A percentile compares a stretch with the other conserved stretches of the same genome.
Evolutionary conservation across 1,140 invertebrate genomes (phyloP).

Genomic region (Thaumatotibia leucotreta): DNA sequence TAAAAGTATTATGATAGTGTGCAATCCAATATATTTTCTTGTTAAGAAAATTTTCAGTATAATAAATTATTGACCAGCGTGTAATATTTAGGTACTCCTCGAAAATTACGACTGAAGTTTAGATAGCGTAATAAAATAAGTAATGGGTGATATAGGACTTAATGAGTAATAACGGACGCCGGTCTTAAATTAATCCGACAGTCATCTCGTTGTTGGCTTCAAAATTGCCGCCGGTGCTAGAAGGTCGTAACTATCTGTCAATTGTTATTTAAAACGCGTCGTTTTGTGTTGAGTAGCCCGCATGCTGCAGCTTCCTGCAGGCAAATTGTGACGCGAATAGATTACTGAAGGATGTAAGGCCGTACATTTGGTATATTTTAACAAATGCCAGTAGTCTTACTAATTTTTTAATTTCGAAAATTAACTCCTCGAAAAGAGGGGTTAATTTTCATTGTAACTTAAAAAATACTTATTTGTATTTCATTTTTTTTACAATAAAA

Average conservation of each 20-base stretch:
- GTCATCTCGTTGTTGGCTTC: slow-evolving; percentile 1
- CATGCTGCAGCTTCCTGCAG: neutral
- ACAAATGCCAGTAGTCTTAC: too few species aligned
- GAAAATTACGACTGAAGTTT: neutral
- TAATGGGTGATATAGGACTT: neutral
- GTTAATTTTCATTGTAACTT: too few species aligned
- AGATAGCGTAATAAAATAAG: neutral
- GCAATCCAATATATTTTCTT: too few species aligned
- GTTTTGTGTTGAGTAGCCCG: neutral
- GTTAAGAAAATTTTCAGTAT: too few species aligned
- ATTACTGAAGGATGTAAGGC: too few species aligned
- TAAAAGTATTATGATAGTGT: too few species aligned
- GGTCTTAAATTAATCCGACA: neutral
- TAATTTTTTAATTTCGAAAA: too few species aligned
- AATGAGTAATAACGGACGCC: neutral
- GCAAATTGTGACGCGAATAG: neutral
- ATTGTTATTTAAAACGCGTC: neutral
- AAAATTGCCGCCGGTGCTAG: neutral
- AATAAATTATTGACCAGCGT: too few species aligned
- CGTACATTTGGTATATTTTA: too few species aligned
- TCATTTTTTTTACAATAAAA: too few species aligned
- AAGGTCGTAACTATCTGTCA: neutral
- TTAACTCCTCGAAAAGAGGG: too few species aligned
- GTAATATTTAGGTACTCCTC: neutral
- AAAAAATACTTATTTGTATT: too few species aligned